These are phyloP conservation scores for Lithodes maja DNA, from an alignment of 2,888 invertebrate species.

Conservation along the genomic window DNA sequence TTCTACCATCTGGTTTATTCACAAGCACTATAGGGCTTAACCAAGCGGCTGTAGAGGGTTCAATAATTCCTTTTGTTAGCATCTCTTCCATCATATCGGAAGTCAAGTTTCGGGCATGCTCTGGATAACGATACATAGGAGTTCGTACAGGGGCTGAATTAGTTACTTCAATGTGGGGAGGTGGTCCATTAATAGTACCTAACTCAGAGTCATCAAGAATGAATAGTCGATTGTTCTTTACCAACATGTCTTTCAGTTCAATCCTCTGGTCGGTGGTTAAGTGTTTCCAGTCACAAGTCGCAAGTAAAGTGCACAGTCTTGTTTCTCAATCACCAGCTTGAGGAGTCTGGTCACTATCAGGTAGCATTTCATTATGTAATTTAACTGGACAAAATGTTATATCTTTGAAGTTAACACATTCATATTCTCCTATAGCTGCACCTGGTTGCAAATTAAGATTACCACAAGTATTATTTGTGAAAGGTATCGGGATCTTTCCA, in stretches of 20 bases:
- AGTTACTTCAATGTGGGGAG: background rate
- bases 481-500: background rate
- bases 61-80: background rate
- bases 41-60: slow-evolving; percentile 28
- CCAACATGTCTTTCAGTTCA: background rate
- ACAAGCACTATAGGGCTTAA: slow-evolving; percentile 27
- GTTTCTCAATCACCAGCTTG: background rate
- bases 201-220: background rate
- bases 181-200: background rate
- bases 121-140: slow-evolving; percentile 29
- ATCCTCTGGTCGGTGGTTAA: background rate
- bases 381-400: background rate
- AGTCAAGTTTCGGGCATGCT: background rate
- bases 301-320: background rate
- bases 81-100: background rate
- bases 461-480: background rate
- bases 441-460: background rate
- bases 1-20: slow-evolving; percentile 30
- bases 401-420: background rate
- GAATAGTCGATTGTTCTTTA: background rate
- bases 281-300: background rate
- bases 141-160: background rate
- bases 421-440: background rate
- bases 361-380: background rate
- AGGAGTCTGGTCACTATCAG: background rate